Percentiles rank a stretch among this genome's conserved stretches.
phyloP scores from a whole-genome alignment of 2,113 vertebrate species.

The Girardinichthys multiradiatus region DNA sequence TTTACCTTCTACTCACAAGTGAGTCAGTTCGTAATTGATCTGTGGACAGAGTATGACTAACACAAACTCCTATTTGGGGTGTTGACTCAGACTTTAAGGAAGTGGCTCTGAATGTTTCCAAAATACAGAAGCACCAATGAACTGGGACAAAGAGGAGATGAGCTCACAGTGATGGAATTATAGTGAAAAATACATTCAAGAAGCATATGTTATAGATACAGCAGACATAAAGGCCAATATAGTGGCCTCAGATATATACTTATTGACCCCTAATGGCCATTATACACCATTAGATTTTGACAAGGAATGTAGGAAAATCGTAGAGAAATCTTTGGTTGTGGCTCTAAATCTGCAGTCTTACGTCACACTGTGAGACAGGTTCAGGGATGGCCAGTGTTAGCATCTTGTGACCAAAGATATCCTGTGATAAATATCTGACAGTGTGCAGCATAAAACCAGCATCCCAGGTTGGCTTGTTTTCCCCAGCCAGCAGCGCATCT shows the following conservation, averaged over 20 bases:
- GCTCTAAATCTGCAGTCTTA: too few species aligned
- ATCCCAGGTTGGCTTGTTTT: too few species aligned
- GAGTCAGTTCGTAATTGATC: constrained; percentile 48
- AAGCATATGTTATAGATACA: neutral
- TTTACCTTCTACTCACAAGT: constrained; percentile 22
- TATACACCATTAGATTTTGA: too few species aligned
- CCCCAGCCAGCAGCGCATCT: too few species aligned
- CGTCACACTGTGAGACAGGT: too few species aligned
- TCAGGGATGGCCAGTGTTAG: too few species aligned
- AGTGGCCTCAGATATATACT: neutral
- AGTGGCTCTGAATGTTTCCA: constrained; percentile 35
- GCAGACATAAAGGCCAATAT: neutral
- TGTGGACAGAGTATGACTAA: constrained; percentile 34
- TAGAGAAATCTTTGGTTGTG: too few species aligned
- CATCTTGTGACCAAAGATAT: too few species aligned
- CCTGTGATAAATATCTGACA: too few species aligned
- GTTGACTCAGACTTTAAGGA: constrained; percentile 64
- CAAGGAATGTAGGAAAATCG: too few species aligned
- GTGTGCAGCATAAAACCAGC: too few species aligned
- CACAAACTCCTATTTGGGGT: constrained; percentile 15
- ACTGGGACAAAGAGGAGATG: neutral
- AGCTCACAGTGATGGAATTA: neutral
- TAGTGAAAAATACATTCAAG: neutral
- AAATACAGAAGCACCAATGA: constrained; percentile 1
- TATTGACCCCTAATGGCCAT: neutral